A percentile compares a stretch with the other conserved stretches of the same genome.
phyloP scores from a whole-genome alignment of 2,888 invertebrate species.

The Melikaiella ostensackeni region DNA sequence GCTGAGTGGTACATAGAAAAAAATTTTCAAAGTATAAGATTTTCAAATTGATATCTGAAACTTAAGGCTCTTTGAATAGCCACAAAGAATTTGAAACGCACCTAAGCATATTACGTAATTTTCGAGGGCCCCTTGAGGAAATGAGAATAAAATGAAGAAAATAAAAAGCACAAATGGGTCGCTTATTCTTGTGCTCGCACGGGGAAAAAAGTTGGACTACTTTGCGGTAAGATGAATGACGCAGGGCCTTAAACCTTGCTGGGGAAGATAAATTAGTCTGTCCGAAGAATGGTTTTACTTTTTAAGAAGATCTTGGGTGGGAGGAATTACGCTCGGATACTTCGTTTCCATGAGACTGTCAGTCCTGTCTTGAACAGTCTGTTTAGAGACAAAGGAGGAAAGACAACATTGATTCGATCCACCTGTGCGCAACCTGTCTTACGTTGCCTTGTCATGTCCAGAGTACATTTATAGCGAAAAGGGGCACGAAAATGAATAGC shows the following conservation, averaged over 20 bases:
- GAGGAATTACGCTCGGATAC: conserved; percentile 49
- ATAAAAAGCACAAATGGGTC: background rate
- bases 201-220: conserved; percentile 49
- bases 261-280: conserved; percentile 53
- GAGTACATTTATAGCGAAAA: conserved; percentile 55
- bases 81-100: background rate
- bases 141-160: background rate
- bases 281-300: conserved; percentile 47
- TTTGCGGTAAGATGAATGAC: conserved; percentile 54
- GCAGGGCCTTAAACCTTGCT: conserved; percentile 51
- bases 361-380: conserved; percentile 45
- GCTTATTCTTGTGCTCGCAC: background rate
- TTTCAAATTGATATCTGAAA: too few relatives aligned
- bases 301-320: conserved; percentile 44
- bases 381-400: conserved; percentile 37
- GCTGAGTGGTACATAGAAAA: too few relatives aligned
- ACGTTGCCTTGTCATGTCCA: conserved; percentile 42
- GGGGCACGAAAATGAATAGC: conserved; percentile 57
- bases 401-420: conserved; percentile 22
- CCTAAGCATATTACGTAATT: background rate
- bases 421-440: conserved; percentile 26
- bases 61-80: too few relatives aligned
- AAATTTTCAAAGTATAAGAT: too few relatives aligned
- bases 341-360: conserved; percentile 43
- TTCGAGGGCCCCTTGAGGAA: background rate